Conservation (phyloP, 2,113 vertebrate genomes). For the Cariama cristata region DNA sequence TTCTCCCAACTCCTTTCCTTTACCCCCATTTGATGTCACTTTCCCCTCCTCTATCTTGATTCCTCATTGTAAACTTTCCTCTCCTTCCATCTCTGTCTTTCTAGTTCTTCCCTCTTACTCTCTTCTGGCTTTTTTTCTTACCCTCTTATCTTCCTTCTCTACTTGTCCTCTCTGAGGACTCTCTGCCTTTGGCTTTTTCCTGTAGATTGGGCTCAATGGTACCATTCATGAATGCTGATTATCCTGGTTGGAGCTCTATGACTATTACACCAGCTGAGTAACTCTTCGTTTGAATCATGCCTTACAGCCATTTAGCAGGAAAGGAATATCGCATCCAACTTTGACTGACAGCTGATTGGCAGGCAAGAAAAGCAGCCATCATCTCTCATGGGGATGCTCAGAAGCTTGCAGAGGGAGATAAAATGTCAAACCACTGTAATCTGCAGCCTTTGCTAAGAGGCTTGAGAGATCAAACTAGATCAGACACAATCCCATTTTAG, state of each 20-base stretch:
- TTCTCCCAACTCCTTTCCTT: not conserved
- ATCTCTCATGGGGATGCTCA: conserved; percentile 6
- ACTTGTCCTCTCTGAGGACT: not conserved
- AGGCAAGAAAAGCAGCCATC: conserved; percentile 34
- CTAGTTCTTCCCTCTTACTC: not conserved
- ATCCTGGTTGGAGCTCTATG: not conserved
- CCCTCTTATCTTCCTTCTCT: not conserved
- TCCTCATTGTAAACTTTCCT: not conserved
- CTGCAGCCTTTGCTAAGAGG: not conserved
- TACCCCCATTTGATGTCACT: not conserved
- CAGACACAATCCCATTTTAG: not conserved
- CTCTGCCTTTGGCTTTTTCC: conserved; percentile 38
- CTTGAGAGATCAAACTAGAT: conserved; percentile 10
- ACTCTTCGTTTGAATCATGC: conserved; percentile 24
- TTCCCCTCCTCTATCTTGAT: not conserved
- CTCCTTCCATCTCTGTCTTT: conserved; percentile 1
- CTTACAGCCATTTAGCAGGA: conserved; percentile 41
- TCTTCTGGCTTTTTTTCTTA: not conserved
- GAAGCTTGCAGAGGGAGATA: conserved; percentile 41
- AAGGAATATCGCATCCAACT: not conserved
- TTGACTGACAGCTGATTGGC: conserved; percentile 57
- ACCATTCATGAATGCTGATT: conserved; percentile 48
- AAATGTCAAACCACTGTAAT: conserved; percentile 35
- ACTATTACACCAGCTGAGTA: not conserved
- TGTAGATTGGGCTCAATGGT: not conserved